Evolutionary conservation across 2,888 invertebrate genomes (phyloP), one percentile per base, ranked within the genome.

Genomic region (Eulithis prunata): DNA sequence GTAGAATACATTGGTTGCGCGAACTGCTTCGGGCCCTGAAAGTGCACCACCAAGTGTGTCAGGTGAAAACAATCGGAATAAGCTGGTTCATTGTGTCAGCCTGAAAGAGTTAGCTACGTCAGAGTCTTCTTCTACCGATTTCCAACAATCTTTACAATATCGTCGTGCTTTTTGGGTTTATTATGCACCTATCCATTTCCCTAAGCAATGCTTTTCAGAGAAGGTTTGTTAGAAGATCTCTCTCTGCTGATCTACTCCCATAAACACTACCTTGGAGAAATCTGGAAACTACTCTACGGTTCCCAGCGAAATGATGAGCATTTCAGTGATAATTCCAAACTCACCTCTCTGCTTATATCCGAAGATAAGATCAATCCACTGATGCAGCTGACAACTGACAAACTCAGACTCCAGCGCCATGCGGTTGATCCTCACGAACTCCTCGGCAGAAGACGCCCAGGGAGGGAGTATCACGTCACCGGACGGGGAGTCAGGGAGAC

Each of bases 291-390:
- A 21, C 21, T 21, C 21, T 21, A 21, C 21, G 21, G 21, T 21
- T 21, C 21, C 21, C 21, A 21, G 21, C 4, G 6, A 32, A 32
- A 32, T 32, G 32, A 2, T 3, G 32, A 6, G 32, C 1, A 32
- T 32, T 4, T 32, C 32, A 32, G 2, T 32, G 6, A 6, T 32
- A 1, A 32, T 32, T 32, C 32, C 32, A 32, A 32, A 10, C 52
- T 43, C 32, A 65, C 97, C 99, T 94, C 98, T 95, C 86, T 99
- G 99, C 88, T 99, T 99, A 91, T 99, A 99, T 72, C 99, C 99
- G 87, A 99, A 99, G 81, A 99, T 98, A 73, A 99, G 95, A 90
- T 99, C 99, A 78, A 99, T 99, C 99, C 99, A 99, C 88, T 99
- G 99, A 85, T 99, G 99, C 74, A 99, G 95, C 91, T 99, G 99